Percentiles rank a stretch among this genome's conserved stretches.
phyloP scores from a whole-genome alignment of 2,797 vertebrate genomes.

The Valencia hispanica region DNA sequence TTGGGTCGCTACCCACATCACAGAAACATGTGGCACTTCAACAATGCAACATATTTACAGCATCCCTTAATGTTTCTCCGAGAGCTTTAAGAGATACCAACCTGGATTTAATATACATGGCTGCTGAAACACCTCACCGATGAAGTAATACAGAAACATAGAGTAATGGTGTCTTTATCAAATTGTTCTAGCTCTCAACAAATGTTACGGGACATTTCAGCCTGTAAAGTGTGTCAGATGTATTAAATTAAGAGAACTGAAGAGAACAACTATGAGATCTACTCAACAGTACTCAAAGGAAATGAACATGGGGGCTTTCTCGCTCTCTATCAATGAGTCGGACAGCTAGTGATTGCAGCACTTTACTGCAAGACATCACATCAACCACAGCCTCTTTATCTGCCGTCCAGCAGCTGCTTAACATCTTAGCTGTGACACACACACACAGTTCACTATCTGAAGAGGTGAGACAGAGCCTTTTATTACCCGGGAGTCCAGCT shows the following conservation, averaged over 20 bases:
- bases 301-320: slow-evolving; percentile 14
- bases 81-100: background rate
- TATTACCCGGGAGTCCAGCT: slow-evolving; percentile 4
- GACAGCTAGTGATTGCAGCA: slow-evolving; percentile 32
- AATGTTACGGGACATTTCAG: background rate
- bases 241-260: background rate
- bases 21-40: background rate
- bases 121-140: background rate
- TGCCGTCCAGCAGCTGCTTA: slow-evolving; percentile 28
- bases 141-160: background rate
- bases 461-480: slow-evolving; percentile 15
- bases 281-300: background rate
- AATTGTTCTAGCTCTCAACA: slow-evolving; percentile 1
- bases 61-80: background rate
- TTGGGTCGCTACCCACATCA: background rate
- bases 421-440: slow-evolving; percentile 14
- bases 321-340: slow-evolving; percentile 17
- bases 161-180: background rate
- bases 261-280: background rate
- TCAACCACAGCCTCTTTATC: slow-evolving; percentile 30
- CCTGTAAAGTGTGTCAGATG: slow-evolving; percentile 2
- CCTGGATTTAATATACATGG: background rate
- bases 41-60: background rate
- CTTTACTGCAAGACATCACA: slow-evolving; percentile 42
- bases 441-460: slow-evolving; percentile 1